Evolutionary conservation across 2,113 vertebrate genomes (phyloP), one percentile per base, ranked within the genome.

Genomic region (Todiramphus chloris): DNA sequence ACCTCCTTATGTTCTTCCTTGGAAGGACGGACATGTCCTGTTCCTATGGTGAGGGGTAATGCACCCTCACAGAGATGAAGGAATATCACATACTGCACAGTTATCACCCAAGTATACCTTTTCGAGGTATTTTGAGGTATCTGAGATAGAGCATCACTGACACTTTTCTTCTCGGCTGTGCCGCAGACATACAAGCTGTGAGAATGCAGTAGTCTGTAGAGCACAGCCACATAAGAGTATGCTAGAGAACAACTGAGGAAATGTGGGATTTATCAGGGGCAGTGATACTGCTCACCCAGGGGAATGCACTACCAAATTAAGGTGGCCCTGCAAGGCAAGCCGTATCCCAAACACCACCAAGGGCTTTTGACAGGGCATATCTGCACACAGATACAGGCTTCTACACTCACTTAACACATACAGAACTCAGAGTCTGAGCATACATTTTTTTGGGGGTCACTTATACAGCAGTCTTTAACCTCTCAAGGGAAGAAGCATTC

Each of bases 401-500:
- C 58, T 24, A 21, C 19, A 18, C 74, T 62, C 39, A 69, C 23
- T 43, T 50, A 28, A 67, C 53, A 67, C 48, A 28, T 64, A 63
- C 25, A 62, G 43, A 86, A 80, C 68, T 13, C 25, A 63, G 23
- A 51, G 24, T 44, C 44, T 82, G 17, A 83, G 72, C 44, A 60
- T 8, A 76, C 7, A 28, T 62, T 81, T 94, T 93, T 81, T 43
- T 43, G 5, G 43, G 41, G 30, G 41, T 85, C 50, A 88, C 31
- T 84, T 66, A 31, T 67, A 96, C 67, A 44, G 16, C 16, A n/a
- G 48, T 67, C 92, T 96, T 92, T 93, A 83, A 67, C 16, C 11
- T 89, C 59, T 90, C 53, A 89, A 59, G 28, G 41, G 25, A 88
- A 89, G 73, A 88, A 91, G 10, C 5, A 13, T 56, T 79, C 31